phyloP scores from a whole-genome alignment of 2,888 invertebrate species.

The Plagiodera versicolora region DNA sequence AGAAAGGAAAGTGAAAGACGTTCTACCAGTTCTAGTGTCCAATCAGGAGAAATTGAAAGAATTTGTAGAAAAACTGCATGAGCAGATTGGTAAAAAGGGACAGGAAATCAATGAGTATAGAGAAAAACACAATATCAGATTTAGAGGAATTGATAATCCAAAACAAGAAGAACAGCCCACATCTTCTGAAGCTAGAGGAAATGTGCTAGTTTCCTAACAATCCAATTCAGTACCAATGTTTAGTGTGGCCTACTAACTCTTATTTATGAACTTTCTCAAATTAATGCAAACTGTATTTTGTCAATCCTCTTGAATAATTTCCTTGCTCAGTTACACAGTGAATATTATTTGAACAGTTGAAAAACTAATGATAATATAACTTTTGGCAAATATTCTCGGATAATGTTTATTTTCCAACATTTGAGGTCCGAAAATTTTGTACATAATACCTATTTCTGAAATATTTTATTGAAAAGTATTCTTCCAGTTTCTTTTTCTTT shows the following conservation, averaged over 20 bases:
- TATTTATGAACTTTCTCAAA: not conserved
- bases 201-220: conserved; percentile 53
- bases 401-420: too few species aligned
- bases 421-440: too few species aligned
- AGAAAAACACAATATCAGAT: conserved; percentile 84
- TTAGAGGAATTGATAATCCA: conserved; percentile 62
- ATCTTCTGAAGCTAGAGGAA: conserved; percentile 49
- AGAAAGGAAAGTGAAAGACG: conserved; percentile 88
- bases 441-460: too few species aligned
- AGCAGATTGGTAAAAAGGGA: conserved; percentile 84
- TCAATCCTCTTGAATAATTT: not conserved
- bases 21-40: conserved; percentile 78
- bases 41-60: conserved; percentile 81
- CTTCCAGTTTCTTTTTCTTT: too few species aligned
- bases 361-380: too few species aligned
- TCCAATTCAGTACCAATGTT: not conserved
- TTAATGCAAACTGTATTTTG: not conserved
- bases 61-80: conserved; percentile 76
- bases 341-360: too few species aligned
- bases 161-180: conserved; percentile 55
- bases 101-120: conserved; percentile 89
- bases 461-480: too few species aligned
- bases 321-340: not conserved
- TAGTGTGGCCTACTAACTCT: not conserved
- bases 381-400: too few species aligned